Base-by-base conservation (phyloP, 2,113 vertebrate genomes). In the Anguilla japonica region DNA sequence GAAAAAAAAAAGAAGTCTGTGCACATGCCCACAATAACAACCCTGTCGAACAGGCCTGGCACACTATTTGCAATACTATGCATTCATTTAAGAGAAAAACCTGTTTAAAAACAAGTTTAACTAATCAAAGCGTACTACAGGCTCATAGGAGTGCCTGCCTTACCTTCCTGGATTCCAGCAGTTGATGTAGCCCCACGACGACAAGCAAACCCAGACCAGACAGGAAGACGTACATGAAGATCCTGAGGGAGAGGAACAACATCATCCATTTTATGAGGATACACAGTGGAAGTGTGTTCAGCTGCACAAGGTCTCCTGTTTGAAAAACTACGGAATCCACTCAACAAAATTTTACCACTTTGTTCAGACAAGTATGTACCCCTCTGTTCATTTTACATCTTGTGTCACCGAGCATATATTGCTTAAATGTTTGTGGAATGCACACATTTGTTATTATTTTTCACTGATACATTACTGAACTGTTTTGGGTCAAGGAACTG, bases 181-280 rank as follows among this genome's bases (percentile, higher is more conserved):
- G 95, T 88, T 99, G 98, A 91, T 99, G 98, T 46, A 99, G 95
- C 46, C 98, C 98, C 22, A 99, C 96, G 81, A 98, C 79, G 41
- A 98, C 94, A 22, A 99, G 95, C 8, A 99, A 94, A 20, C 98
- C 96, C 80, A 99, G 97, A 13, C 98, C 98, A 53, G 96, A 97
- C 0, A 99, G 97, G 93, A 99, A 99, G 93, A 99, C 94, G 78
- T 99, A 99, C 97, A 99, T 96, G 93, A 99, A 99, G 93, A 99
- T 97, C 90, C 98, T 99, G 93, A 15, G 20, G 95, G 89, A 83
- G 56, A 16, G 50, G 50, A 41, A 43, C 41, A 43, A 34, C 34
- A n/a, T 78, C 26, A 0, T 41, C 29, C n/a, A 79, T 67, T 67
- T 34, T 14, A 34, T 34, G 5, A 75, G 71, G n/a, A 26, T 2